Evolutionary conservation across 2,113 vertebrate species (phyloP).

Genomic region (Tragulus kanchil): DNA sequence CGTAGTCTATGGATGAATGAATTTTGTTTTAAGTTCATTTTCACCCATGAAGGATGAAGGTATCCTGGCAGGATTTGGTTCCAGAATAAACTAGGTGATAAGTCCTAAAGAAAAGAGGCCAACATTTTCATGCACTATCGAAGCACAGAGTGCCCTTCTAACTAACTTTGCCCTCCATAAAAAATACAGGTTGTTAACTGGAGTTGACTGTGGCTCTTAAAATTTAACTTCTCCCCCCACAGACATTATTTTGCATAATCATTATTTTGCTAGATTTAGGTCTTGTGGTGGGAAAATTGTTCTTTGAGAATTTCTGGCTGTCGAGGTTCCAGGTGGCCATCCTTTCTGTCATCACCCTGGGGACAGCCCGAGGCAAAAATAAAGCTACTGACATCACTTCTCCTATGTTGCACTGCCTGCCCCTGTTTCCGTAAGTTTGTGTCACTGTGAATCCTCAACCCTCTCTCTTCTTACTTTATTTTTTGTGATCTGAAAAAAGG

Average conservation of each 20-base stretch:
- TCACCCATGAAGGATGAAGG: constrained; percentile 17
- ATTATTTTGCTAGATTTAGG: neutral
- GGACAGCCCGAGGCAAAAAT: neutral
- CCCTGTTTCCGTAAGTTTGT: neutral
- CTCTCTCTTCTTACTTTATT: constrained; percentile 54
- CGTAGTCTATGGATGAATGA: neutral
- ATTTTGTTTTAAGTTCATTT: constrained; percentile 54
- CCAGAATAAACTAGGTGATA: constrained; percentile 82
- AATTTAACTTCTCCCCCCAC: neutral
- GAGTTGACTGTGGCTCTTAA: neutral
- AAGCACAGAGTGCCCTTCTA: neutral
- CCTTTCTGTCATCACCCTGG: neutral
- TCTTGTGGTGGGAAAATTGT: neutral
- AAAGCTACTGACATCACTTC: neutral
- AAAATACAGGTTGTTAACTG: neutral
- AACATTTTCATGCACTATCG: neutral
- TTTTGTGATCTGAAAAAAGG: constrained; percentile 65
- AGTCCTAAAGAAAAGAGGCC: constrained; percentile 38
- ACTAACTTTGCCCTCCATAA: neutral
- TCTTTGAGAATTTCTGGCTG: neutral
- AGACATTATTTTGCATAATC: constrained; percentile 5
- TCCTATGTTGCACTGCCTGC: neutral
- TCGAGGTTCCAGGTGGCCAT: neutral
- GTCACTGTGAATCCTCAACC: constrained; percentile 37
- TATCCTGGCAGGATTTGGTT: constrained; percentile 75